Evolutionary conservation across 2,113 vertebrate species (phyloP), one percentile per base, ranked within the genome.

Genomic region (Acrocephalus arundinaceus): DNA sequence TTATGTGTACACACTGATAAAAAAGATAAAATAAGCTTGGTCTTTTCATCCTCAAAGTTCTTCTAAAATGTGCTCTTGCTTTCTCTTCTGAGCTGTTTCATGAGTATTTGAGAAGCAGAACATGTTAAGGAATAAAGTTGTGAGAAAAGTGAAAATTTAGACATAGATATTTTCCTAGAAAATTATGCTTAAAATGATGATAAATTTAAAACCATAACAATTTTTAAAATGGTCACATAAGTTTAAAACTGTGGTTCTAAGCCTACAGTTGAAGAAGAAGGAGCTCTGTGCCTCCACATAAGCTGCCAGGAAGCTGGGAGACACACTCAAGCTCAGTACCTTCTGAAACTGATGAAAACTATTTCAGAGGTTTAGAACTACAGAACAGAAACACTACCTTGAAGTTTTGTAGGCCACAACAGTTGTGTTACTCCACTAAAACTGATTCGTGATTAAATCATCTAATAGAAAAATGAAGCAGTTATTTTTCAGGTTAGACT

Each of bases 191-290:
- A 46, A 12, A 59, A 39, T 51, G 10, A 48, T 22, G 18, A 35
- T 78, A 37, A 22, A 6, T 73, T 61, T 41, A 10, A 82, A 85
- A 46, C 30, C 1, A 52, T 48, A n/a, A n/a, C 10, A 46, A 13
- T 12, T 65, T 35, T 4, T 2, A 0, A 28, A 78, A 51, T 16
- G 1, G 2, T 41, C 13, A 31, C 11, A 10, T 28, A 55, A 25
- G 18, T 73, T 93, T 73, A 30, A 70, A 77, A 39, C 9, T 16
- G 1, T 63, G 10, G 15, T 39, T 18, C 8, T 45, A 87, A 74
- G 7, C 24, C 37, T 25, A 45, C 13, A 61, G 30, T 77, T 19
- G 77, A 39, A 33, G 20, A 73, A 62, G 13, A 21, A 51, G 25
- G 25, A 77, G 3, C 19, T n/a, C 7, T 9, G 6, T 55, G 23